These are phyloP conservation scores for Drosophila lacteicornis DNA, from an alignment of 1,140 invertebrate genomes.

Conservation along the genomic window DNA sequence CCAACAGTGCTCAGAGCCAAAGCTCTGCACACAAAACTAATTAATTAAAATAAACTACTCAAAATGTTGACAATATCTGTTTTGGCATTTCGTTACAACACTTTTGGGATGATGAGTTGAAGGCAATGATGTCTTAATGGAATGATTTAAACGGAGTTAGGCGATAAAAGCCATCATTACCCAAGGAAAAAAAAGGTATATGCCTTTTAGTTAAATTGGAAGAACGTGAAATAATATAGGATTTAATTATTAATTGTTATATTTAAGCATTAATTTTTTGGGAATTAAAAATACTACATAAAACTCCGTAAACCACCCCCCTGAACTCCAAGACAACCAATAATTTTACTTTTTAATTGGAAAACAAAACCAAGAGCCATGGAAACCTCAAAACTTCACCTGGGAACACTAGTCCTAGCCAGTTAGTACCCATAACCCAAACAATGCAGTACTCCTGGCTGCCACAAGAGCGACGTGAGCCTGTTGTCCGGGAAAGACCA, in stretches of 20 bases:
- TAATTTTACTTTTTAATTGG: not conserved
- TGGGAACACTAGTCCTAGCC: not conserved
- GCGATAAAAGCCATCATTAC: slow-evolving; percentile 11
- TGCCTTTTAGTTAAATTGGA: not conserved
- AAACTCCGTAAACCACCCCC: not conserved
- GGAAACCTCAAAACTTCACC: slow-evolving; percentile 12
- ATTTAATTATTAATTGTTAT: not conserved
- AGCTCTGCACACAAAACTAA: slow-evolving; percentile 40
- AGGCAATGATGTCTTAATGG: slow-evolving; percentile 8
- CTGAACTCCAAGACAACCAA: slow-evolving; percentile 1
- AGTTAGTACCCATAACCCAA: not conserved
- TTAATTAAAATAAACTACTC: slow-evolving; percentile 68
- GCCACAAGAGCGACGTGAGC: slow-evolving; percentile 60
- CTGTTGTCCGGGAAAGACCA: slow-evolving; percentile 52
- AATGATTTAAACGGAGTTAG: slow-evolving; percentile 18
- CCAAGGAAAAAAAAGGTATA: not conserved
- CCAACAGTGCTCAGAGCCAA: slow-evolving; percentile 20
- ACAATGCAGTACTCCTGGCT: slow-evolving; percentile 72
- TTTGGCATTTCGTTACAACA: slow-evolving; percentile 41
- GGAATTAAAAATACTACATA: not conserved
- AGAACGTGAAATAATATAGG: not conserved
- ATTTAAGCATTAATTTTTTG: too few relatives aligned
- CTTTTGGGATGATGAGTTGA: slow-evolving; percentile 32
- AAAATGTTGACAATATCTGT: slow-evolving; percentile 41
- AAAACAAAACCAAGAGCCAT: slow-evolving; percentile 15